Base-by-base conservation (phyloP, 2,888 invertebrate species). In the Agriopis leucophaearia region DNA sequence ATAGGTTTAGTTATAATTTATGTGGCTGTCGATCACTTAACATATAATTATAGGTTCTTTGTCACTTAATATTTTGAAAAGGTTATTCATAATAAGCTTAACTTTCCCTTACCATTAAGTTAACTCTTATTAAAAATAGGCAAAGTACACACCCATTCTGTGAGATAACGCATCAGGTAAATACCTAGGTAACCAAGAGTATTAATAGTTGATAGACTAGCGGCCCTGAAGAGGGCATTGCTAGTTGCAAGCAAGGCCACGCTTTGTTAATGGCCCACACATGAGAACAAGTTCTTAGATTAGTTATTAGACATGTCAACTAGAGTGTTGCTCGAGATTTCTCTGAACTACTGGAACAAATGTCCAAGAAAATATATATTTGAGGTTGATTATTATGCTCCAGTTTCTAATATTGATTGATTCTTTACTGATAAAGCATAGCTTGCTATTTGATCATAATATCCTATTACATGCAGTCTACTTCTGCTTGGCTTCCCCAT, bases 161-260 rank as follows among this genome's bases (percentile, higher is more conserved):
- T 15, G 35, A 44, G 38, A 18, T n/a, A 50, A 50, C 59, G 42
- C 48, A 59, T 48, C 36, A 27, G 1, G 59, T 48, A 40, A 48
- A 18, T 40, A 27, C 15, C 47, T 58, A 58, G 58, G 50, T 50
- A 48, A 59, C 58, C 16, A n/a, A n/a, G 27, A 35, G 57, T 45
- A 48, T 63, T 56, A 48, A 36, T 57, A 56, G 56, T 50, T 47
- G 52, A 56, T 60, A 54, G 56, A 51, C 44, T 40, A 2, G 8
- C 51, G 60, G 36, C 68, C 68, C 18, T 64, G 68, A 36, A 61
- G 64, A 56, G 68, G 64, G 68, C 60, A 60, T 50, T 69, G 64
- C 59, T 68, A 64, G 68, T 38, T 50, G 59, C 64, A 64, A 61
- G 55, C 64, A 57, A 69, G 68, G 68, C 60, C 68, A 35, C 8